Conservation (phyloP, 53 echinoderm and acorn worm species). For the Echinometra lucunter region DNA sequence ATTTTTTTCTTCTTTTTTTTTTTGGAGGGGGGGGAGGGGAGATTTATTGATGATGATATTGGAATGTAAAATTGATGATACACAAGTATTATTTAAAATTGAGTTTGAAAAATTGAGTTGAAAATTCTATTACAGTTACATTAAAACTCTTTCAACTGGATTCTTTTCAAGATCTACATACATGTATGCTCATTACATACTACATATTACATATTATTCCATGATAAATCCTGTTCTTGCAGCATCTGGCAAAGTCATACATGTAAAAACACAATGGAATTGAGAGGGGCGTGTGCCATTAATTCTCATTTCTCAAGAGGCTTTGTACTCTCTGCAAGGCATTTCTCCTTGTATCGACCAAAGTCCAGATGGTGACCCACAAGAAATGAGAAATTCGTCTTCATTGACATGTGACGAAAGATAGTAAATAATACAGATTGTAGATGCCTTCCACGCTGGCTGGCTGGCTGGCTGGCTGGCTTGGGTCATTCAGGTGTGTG, state of each 20-base stretch:
- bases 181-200: neutral
- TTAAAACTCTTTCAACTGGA: no score
- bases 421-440: slow-evolving; percentile 5
- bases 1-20: no score
- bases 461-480: neutral
- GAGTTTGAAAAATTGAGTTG: no score
- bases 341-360: neutral
- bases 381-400: neutral
- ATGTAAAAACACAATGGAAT: neutral
- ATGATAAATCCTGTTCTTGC: neutral
- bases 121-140: no score
- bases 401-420: slow-evolving; percentile 27
- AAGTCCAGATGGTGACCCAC: slow-evolving; percentile 45
- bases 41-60: no score
- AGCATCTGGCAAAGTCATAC: neutral
- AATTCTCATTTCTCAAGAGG: slow-evolving; percentile 1
- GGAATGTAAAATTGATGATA: no score
- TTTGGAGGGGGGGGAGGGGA: no score
- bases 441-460: slow-evolving; percentile 42
- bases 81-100: no score
- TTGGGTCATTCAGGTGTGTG: slow-evolving; percentile 40
- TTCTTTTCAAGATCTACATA: no score
- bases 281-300: neutral
- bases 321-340: neutral
- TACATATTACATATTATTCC: neutral